A percentile compares a stretch with the other conserved stretches of the same genome.
Conservation (phyloP, 2,113 vertebrate species). For the Thryonomys swinderianus region DNA sequence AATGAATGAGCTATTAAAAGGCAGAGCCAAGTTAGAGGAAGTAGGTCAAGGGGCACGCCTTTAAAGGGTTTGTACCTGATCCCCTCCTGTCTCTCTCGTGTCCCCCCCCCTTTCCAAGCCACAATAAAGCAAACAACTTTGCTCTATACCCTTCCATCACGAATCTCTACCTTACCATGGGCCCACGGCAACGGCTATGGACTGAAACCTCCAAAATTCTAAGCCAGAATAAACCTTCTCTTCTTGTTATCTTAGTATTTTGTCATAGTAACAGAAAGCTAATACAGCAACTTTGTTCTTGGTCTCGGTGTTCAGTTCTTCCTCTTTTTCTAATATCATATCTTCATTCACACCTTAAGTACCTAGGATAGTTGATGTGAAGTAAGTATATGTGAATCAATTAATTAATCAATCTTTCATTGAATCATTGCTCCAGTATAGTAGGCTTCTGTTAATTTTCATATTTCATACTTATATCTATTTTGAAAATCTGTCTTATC, state of each 20-base stretch:
- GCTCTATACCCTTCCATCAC: background rate
- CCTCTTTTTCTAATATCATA: background rate
- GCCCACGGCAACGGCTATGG: background rate
- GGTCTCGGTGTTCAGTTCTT: background rate
- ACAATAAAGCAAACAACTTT: background rate
- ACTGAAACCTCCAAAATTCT: background rate
- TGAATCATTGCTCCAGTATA: background rate
- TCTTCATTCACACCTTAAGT: background rate
- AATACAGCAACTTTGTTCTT: background rate
- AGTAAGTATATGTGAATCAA: background rate
- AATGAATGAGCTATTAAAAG: background rate
- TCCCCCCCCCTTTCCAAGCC: background rate
- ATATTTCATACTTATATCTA: background rate
- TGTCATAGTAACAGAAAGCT: background rate
- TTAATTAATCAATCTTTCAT: background rate
- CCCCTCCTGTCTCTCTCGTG: background rate
- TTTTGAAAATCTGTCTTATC: background rate
- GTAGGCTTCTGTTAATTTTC: background rate
- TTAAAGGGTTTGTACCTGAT: background rate
- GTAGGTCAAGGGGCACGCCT: background rate
- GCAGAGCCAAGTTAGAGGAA: background rate
- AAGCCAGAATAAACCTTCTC: background rate
- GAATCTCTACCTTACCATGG: background rate
- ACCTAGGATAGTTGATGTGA: background rate
- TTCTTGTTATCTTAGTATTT: background rate